phyloP scores from a whole-genome alignment of 2,888 invertebrate genomes.

The Matsumyia berberina region DNA sequence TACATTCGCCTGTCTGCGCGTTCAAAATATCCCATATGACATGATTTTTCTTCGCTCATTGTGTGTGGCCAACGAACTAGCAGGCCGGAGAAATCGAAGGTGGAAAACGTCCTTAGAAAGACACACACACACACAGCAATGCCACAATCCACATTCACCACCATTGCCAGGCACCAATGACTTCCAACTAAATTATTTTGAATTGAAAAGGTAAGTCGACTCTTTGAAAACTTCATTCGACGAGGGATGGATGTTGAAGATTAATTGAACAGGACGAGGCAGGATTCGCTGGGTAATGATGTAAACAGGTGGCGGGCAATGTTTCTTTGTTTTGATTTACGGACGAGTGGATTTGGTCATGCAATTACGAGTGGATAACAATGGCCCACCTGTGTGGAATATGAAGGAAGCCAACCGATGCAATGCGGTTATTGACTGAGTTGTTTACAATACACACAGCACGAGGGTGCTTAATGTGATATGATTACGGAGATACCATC shows the following conservation, averaged over 20 bases:
- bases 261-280: constrained; percentile 34
- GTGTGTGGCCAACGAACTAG: constrained; percentile 46
- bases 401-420: constrained; percentile 26
- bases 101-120: constrained; percentile 17
- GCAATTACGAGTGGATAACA: constrained; percentile 54
- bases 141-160: not conserved
- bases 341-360: constrained; percentile 36
- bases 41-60: constrained; percentile 51
- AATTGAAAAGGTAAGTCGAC: constrained; percentile 47
- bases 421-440: constrained; percentile 45
- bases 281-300: constrained; percentile 58
- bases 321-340: constrained; percentile 57
- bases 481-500: not conserved
- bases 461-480: not conserved
- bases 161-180: not conserved
- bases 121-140: not conserved
- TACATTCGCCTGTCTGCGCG: constrained; percentile 25
- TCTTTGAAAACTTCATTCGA: constrained; percentile 26
- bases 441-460: constrained; percentile 20
- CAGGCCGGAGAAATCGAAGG: constrained; percentile 42
- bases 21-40: constrained; percentile 61
- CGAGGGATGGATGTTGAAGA: constrained; percentile 49
- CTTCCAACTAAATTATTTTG: constrained; percentile 42
- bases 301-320: constrained; percentile 62
- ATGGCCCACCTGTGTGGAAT: constrained; percentile 64